Conservation (phyloP, 2,888 invertebrate genomes). For the Leptinotarsa peninsularis region DNA sequence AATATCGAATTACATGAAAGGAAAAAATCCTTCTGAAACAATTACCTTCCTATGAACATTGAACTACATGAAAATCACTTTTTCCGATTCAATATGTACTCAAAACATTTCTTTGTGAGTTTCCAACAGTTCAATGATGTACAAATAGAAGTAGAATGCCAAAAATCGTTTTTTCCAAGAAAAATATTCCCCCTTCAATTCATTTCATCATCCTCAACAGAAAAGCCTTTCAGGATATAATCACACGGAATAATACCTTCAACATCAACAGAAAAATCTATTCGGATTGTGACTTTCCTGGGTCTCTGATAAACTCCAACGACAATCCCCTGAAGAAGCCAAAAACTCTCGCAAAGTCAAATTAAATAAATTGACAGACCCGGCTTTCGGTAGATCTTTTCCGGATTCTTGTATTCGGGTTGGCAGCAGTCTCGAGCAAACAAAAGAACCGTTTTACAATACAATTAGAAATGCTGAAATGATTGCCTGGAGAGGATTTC, state of each 20-base stretch:
- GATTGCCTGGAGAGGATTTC: neutral
- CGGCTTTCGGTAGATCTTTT: neutral
- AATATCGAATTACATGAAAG: too few relatives aligned
- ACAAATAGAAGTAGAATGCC: too few relatives aligned
- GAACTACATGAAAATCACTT: too few relatives aligned
- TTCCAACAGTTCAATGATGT: too few relatives aligned
- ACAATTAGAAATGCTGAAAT: constrained; percentile 13
- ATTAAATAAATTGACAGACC: constrained; percentile 1
- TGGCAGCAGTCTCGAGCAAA: neutral
- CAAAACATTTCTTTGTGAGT: too few relatives aligned
- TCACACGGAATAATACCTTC: neutral
- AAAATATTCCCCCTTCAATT: too few relatives aligned
- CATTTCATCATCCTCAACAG: too few relatives aligned
- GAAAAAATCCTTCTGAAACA: too few relatives aligned
- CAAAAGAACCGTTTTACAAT: constrained; percentile 11
- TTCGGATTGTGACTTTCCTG: neutral
- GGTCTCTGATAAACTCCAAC: neutral
- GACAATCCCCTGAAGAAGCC: neutral
- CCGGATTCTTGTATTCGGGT: neutral
- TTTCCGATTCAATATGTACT: too few relatives aligned
- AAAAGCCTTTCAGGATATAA: too few relatives aligned
- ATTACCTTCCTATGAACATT: too few relatives aligned
- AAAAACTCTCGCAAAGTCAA: constrained; percentile 4
- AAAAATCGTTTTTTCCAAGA: too few relatives aligned
- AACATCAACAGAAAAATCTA: neutral